These are phyloP conservation scores for Crotalus tigris DNA, from an alignment of 2,113 vertebrate genomes.

Conservation along the genomic window DNA sequence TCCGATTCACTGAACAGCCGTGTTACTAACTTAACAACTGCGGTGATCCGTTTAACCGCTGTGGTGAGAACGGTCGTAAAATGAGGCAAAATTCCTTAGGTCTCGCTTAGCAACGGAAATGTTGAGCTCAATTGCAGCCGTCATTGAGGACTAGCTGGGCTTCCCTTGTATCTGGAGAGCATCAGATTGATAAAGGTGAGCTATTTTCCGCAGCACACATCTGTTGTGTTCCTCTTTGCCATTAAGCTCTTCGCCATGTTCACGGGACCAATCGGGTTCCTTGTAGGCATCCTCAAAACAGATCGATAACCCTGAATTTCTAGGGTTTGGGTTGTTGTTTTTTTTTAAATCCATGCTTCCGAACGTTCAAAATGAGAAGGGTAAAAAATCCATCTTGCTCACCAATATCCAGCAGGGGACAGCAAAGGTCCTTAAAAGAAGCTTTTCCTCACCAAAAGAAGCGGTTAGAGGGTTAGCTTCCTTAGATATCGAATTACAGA, in stretches of 20 bases:
- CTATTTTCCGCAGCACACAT: not conserved
- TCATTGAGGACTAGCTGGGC: not conserved
- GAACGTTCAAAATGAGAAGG: not conserved
- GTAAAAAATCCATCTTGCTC: not conserved
- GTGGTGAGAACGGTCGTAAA: no score
- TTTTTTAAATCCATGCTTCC: not conserved
- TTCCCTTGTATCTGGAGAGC: not conserved
- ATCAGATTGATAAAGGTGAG: not conserved
- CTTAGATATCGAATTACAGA: not conserved
- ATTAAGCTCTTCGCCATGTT: not conserved
- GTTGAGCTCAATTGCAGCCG: no score
- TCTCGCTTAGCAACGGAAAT: no score
- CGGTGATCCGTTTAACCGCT: no score
- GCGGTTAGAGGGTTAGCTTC: not conserved
- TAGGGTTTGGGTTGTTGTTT: not conserved
- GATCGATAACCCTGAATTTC: not conserved
- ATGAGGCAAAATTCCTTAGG: no score
- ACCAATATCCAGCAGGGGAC: slow-evolving; percentile 58
- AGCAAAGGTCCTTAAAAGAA: slow-evolving; percentile 59
- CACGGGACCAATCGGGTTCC: not conserved
- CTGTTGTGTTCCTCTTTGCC: not conserved
- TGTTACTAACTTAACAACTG: no score
- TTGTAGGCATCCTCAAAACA: not conserved
- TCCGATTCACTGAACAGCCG: no score
- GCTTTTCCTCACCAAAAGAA: fast-evolving